Percentiles rank a stretch among this genome's conserved stretches.
Conservation (phyloP, 35 echinoderm and acorn worm species). For the Stichopus chloronotus region DNA sequence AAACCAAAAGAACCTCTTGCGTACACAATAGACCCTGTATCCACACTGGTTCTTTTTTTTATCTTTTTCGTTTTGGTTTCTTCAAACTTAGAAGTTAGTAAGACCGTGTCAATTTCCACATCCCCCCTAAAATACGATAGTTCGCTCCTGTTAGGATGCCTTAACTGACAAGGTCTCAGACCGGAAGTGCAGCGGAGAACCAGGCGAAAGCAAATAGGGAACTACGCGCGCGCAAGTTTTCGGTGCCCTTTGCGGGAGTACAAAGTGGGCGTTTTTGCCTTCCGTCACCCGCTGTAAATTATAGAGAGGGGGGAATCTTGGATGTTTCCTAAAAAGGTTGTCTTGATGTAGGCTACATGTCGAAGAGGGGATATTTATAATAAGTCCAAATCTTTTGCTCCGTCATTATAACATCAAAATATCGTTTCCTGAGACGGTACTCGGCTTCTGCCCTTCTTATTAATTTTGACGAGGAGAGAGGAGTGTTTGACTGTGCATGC, state of each 20-base stretch:
- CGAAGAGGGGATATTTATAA: background rate
- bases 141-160: background rate
- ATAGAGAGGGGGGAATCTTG: background rate
- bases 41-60: background rate
- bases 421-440: background rate
- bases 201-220: background rate
- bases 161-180: background rate
- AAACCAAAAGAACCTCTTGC: constrained; percentile 11
- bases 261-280: background rate
- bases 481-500: background rate
- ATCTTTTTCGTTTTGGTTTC: background rate
- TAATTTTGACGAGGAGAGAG: too few species aligned
- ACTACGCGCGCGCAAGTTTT: background rate
- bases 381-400: background rate
- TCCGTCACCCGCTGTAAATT: background rate
- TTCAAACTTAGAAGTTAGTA: background rate
- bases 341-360: background rate
- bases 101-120: background rate
- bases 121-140: too few species aligned
- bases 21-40: constrained; percentile 37
- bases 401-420: constrained; percentile 18
- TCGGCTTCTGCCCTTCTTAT: too few species aligned
- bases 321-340: background rate
- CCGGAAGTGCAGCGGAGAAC: background rate
- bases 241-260: background rate